Base-by-base conservation (phyloP, 2,888 invertebrate species). In the Eupithecia vulgata region DNA sequence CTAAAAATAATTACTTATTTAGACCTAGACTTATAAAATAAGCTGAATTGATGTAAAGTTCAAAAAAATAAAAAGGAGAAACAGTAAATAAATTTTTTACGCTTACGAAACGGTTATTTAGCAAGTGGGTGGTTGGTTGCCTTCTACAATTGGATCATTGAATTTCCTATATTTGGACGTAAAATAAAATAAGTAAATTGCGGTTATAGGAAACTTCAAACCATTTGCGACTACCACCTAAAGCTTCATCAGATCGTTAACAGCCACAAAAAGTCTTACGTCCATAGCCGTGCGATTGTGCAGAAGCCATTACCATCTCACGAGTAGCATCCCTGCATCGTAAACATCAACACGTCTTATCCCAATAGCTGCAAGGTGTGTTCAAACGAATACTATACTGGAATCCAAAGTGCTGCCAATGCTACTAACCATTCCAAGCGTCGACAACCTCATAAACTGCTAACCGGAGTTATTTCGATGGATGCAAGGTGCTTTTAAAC, bases 401-500 rank as follows among this genome's bases (percentile, higher is more conserved):
- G 65, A n/a, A 64, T n/a, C 64, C n/a, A 64, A 64, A 13, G 37
- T n/a, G 17, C 12, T n/a, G n/a, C 65, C n/a, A 65, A 12, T 42
- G 65, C 40, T 65, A 37, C 40, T 65, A 65, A 65, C 57, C 70
- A 66, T 67, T 72, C 52, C 40, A 66, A 35, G 57, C n/a, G 48
- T 71, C 45, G 40, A 45, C 64, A 68, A 64, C 21, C 62, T 65
- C 77, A 73, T 75, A 73, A 76, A 76, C 71, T n/a, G 70, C 72
- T 73, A 68, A 70, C 66, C 73, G 57, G 21, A 52, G 74, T 69
- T 74, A 74, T 76, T 79, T 75, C 69, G 73, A 75, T 66, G 74
- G 74, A 75, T 79, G 79, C 78, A 79, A 79, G 74, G 74, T 77
- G 74, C 64, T 70, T 74, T 74, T 78, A 68, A 71, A 70, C 78